phyloP scores from a whole-genome alignment of 1,140 invertebrate genomes.

The Mamestra configurata region DNA sequence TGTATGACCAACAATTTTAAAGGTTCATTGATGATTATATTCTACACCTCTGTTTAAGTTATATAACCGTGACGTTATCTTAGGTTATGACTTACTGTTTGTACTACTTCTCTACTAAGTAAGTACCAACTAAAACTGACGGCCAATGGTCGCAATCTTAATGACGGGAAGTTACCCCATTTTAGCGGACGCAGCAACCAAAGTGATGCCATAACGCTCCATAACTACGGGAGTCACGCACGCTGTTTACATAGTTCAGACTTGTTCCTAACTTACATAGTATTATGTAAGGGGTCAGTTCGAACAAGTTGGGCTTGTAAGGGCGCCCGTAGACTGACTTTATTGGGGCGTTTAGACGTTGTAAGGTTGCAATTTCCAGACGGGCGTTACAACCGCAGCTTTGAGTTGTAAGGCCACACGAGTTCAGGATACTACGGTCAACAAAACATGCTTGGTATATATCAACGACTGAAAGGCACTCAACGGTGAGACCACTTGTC shows the following conservation, averaged over 20 bases:
- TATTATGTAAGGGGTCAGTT: slow-evolving; percentile 28
- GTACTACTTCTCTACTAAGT: not conserved
- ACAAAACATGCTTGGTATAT: too few relatives aligned
- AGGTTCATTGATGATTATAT: too few relatives aligned
- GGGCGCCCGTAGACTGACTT: not conserved
- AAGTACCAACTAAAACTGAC: not conserved
- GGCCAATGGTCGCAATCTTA: slow-evolving; percentile 33
- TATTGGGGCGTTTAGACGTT: not conserved
- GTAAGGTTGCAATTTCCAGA: not conserved
- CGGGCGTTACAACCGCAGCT: not conserved
- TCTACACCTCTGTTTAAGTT: too few relatives aligned
- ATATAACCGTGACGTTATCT: too few relatives aligned
- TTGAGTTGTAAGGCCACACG: not conserved
- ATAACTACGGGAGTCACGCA: slow-evolving; percentile 50
- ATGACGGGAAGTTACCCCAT: slow-evolving; percentile 26
- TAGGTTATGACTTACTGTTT: too few relatives aligned
- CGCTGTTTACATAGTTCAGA: slow-evolving; percentile 46
- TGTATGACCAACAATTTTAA: too few relatives aligned
- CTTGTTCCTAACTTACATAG: slow-evolving; percentile 38
- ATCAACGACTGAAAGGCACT: too few relatives aligned
- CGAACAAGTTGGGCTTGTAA: not conserved
- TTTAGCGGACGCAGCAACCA: slow-evolving; percentile 2
- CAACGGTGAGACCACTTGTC: too few relatives aligned
- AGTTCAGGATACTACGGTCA: not conserved
- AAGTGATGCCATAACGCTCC: slow-evolving; percentile 2